These are phyloP conservation scores for Megalops atlanticus DNA, from an alignment of 2,113 vertebrate genomes.

Conservation along the genomic window DNA sequence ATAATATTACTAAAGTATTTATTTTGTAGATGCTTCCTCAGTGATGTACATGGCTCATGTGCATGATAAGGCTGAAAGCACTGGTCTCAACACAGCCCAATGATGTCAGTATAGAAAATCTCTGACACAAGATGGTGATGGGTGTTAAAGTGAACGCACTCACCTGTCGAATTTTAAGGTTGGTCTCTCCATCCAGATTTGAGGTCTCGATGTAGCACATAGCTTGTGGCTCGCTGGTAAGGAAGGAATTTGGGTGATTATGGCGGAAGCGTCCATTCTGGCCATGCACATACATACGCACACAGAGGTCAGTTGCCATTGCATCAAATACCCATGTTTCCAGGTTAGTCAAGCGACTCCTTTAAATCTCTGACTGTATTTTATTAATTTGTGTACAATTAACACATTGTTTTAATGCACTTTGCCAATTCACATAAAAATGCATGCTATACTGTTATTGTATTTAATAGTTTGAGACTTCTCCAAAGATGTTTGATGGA, in stretches of 20 bases:
- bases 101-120: too few species aligned
- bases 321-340: not conserved
- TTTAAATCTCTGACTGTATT: not conserved
- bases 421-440: not conserved
- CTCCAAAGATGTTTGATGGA: slow-evolving; percentile 11
- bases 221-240: slow-evolving; percentile 90
- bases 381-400: not conserved
- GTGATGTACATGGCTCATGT: too few species aligned
- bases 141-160: slow-evolving; percentile 9
- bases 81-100: too few species aligned
- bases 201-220: slow-evolving; percentile 99
- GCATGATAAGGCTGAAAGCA: too few species aligned
- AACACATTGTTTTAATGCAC: not conserved
- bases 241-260: slow-evolving; percentile 36
- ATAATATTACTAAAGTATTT: not conserved
- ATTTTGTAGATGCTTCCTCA: not conserved
- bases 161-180: slow-evolving; percentile 98
- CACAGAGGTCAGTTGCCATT: not conserved
- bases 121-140: too few species aligned
- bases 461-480: not conserved
- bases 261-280: slow-evolving; percentile 3
- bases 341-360: not conserved
- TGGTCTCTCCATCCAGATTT: slow-evolving; percentile 97
- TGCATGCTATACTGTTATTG: not conserved
- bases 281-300: not conserved